Percentiles rank a stretch among this genome's conserved stretches.
These are phyloP conservation scores for Epinotia nisella DNA, from an alignment of 2,888 invertebrate species.

Conservation along the genomic window DNA sequence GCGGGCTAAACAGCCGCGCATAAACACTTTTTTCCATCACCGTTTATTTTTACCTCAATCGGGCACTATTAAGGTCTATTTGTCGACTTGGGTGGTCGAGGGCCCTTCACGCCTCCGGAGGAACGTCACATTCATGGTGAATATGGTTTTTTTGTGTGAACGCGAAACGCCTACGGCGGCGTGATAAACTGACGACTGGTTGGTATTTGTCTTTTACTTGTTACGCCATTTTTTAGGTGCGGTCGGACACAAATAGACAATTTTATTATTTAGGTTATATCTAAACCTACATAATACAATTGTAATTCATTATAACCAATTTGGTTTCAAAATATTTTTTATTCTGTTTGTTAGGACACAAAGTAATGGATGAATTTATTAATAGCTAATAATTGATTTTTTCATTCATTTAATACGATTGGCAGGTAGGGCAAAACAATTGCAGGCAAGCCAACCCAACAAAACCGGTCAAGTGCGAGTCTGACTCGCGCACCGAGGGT, in stretches of 20 bases:
- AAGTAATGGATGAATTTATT: too few species aligned
- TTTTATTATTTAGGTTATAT: too few species aligned
- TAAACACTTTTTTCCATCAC: slow-evolving; percentile 42
- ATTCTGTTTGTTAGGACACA: too few species aligned
- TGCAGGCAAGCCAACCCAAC: too few species aligned
- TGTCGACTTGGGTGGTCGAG: slow-evolving; percentile 51
- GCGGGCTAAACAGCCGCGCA: slow-evolving; percentile 34
- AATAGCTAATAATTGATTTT: too few species aligned
- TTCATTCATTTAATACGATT: too few species aligned
- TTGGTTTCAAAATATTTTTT: neutral
- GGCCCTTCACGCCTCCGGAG: slow-evolving; percentile 48
- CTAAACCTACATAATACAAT: neutral
- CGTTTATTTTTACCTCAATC: slow-evolving; percentile 45
- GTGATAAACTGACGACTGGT: slow-evolving; percentile 26
- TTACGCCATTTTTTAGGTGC: slow-evolving; percentile 17
- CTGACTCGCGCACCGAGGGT: too few species aligned
- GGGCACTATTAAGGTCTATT: slow-evolving; percentile 54
- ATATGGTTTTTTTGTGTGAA: slow-evolving; percentile 52
- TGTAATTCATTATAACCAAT: neutral
- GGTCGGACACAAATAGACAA: neutral
- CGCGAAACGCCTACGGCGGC: slow-evolving; percentile 57
- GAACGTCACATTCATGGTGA: slow-evolving; percentile 47
- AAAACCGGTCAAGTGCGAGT: too few species aligned
- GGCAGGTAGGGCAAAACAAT: too few species aligned
- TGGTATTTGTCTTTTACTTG: slow-evolving; percentile 38